Base-by-base conservation (phyloP, 2,888 invertebrate species). In the Crioceris asparagi region DNA sequence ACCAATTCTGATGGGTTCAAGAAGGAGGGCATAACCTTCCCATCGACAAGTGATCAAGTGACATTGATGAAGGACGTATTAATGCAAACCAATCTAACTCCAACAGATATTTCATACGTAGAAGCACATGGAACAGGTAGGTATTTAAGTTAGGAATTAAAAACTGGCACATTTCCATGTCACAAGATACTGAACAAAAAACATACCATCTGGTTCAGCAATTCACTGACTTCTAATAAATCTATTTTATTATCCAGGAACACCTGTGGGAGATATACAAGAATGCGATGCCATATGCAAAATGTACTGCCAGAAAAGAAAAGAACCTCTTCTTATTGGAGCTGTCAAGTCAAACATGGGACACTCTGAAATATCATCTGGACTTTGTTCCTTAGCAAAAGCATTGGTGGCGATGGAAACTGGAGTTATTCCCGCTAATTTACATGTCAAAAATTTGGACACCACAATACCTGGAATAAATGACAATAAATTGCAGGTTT, bases 351-450 rank as follows among this genome's bases (percentile, higher is more conserved):
- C 69, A 2, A 70, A 70, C 35, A 54, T 69, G 16, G 71, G 71
- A 0, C 66, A 67, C 35, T 50, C 58, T 1, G 68, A 69, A 40
- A 61, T 64, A 3, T 62, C 66, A 2, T 61, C 68, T 2, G 69
- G 67, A 4, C 60, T 77, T 19, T 69, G 71, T 25, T 69, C 73
- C 6, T 53, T 79, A 17, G 70, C 70, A 2, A 79, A 79, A 65
- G 73, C 67, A 2, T 47, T 79, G 7, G 66, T 85, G 23, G 75
- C 77, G 0, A 83, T 83, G 66, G 78, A 84, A 50, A 66, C 65
- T n/a, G 76, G 77, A 1, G 45, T 64, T 8, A 66, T 87, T 35
- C 82, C 85, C 1, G 76, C 75, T 1, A 86, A 85, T 60, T 64
- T 86, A 10, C 75, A 86, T 57, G 83, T 67, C 56, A 61, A 68